Evolutionary conservation across 1,140 invertebrate genomes (phyloP).

Genomic region (Schlechtendalia chinensis): DNA sequence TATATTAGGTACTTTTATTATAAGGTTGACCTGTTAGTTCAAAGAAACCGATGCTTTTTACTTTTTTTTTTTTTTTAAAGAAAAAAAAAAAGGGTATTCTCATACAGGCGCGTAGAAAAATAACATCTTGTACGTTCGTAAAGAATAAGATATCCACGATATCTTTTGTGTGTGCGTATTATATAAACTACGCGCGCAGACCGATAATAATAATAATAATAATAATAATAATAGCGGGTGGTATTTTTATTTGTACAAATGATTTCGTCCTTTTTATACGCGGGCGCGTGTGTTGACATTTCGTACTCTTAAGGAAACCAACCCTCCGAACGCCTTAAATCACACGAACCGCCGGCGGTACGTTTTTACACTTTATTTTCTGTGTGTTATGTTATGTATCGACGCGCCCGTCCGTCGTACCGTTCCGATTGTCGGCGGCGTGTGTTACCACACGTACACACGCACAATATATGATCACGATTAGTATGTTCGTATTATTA

Average conservation of each 20-base stretch:
- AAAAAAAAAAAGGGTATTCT: constrained; percentile 36
- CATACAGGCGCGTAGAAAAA: constrained; percentile 20
- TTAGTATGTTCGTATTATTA: not conserved
- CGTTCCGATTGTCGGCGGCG: not conserved
- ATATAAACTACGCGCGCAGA: not conserved
- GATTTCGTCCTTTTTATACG: constrained; percentile 25
- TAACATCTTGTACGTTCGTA: constrained; percentile 1
- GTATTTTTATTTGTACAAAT: constrained; percentile 43
- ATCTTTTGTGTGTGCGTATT: not conserved
- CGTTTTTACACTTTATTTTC: not conserved
- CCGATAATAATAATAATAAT: not conserved
- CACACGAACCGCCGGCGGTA: constrained; percentile 11
- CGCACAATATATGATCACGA: not conserved
- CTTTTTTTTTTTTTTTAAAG: too few species aligned
- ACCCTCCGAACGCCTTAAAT: constrained; percentile 31
- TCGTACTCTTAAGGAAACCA: not conserved
- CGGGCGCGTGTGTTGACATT: constrained; percentile 23
- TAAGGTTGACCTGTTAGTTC: constrained; percentile 33
- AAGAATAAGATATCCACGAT: constrained; percentile 37
- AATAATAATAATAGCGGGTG: constrained; percentile 48
- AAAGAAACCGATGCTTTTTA: constrained; percentile 44
- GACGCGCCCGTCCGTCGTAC: too few species aligned
- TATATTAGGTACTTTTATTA: not conserved
- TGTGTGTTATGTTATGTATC: not conserved
- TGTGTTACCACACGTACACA: not conserved